Evolutionary conservation across 2,113 vertebrate species (phyloP).

Genomic region (Platichthys stellatus): DNA sequence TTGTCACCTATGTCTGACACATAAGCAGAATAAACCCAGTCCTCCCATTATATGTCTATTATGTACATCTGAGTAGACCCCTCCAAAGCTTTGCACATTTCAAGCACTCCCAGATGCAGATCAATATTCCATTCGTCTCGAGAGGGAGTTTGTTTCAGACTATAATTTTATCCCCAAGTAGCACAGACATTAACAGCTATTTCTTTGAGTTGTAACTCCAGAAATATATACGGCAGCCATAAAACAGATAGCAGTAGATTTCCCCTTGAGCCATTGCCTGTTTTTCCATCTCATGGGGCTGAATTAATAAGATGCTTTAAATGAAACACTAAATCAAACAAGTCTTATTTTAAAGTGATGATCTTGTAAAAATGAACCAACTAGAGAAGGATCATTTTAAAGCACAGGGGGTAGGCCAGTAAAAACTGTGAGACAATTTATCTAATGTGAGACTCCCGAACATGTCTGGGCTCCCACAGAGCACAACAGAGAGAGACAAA

Average conservation of each 20-base stretch:
- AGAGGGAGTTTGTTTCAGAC: constrained; percentile 43
- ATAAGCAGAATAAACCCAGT: neutral
- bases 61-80: constrained; percentile 18
- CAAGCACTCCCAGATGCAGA: constrained; percentile 54
- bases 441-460: constrained; percentile 21
- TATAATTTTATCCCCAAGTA: constrained; percentile 57
- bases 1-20: neutral
- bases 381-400: constrained; percentile 42
- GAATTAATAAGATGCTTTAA: constrained; percentile 61
- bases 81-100: constrained; percentile 43
- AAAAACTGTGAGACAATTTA: constrained; percentile 46
- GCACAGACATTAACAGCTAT: constrained; percentile 58
- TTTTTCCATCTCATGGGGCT: constrained; percentile 48
- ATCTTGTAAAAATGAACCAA: constrained; percentile 55
- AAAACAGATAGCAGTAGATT: constrained; percentile 59
- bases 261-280: constrained; percentile 35
- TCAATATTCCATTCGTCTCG: constrained; percentile 60
- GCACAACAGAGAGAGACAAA: constrained; percentile 29
- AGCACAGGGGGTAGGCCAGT: constrained; percentile 22
- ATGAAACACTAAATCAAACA: constrained; percentile 57
- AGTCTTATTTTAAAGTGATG: constrained; percentile 55
- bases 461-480: too few species aligned
- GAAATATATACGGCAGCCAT: constrained; percentile 54
- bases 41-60: constrained; percentile 21
- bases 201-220: constrained; percentile 59